phyloP scores from a whole-genome alignment of 1,140 invertebrate species.

The Scylla paramamosain region DNA sequence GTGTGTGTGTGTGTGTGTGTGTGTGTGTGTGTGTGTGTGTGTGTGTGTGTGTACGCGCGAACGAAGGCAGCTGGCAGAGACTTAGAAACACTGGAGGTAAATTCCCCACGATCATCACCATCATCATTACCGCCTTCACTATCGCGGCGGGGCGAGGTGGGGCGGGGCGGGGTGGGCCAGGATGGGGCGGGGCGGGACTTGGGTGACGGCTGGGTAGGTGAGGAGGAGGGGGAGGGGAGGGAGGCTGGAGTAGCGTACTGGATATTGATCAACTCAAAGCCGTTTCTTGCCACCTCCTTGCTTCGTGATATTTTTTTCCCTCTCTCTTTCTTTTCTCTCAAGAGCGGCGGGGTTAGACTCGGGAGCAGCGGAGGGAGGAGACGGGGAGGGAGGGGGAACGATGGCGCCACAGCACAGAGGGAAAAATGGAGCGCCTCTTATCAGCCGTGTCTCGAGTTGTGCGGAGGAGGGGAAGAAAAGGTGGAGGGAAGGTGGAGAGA shows the following conservation, averaged over 20 bases:
- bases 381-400: not conserved
- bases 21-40: no score
- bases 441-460: not conserved
- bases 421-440: not conserved
- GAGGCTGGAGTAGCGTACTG: not conserved
- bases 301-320: not conserved
- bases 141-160: not conserved
- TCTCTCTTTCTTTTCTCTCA: constrained; percentile 21
- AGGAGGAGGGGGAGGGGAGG: not conserved
- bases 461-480: not conserved
- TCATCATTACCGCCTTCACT: constrained; percentile 33
- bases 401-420: not conserved
- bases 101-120: not conserved
- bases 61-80: not conserved
- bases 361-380: not conserved
- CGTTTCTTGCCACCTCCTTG: constrained; percentile 25
- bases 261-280: constrained; percentile 33
- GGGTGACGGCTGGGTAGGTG: not conserved
- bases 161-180: not conserved
- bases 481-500: not conserved
- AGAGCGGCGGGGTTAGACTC: not conserved
- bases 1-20: not conserved
- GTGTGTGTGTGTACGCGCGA: not conserved
- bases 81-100: not conserved
- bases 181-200: not conserved